A percentile compares a stretch with the other conserved stretches of the same genome.
These are phyloP conservation scores for Amphipyra berbera DNA, from an alignment of 2,888 invertebrate genomes.

Conservation along the genomic window DNA sequence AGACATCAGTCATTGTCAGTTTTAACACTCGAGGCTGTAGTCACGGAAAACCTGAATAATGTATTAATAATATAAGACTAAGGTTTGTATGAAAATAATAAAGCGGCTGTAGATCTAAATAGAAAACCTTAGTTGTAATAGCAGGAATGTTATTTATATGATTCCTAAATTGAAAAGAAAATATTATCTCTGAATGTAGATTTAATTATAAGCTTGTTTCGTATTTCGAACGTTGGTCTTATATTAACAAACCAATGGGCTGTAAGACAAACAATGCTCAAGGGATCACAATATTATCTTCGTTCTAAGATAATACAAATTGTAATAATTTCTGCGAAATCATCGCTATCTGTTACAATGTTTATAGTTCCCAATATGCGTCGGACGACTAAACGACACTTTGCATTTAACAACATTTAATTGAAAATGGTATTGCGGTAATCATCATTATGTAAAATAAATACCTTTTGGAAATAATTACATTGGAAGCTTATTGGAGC, in stretches of 20 bases:
- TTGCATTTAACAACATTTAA: conserved; percentile 7
- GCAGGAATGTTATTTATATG: no score
- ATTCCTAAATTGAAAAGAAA: no score
- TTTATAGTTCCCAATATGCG: no score
- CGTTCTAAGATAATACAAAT: no score
- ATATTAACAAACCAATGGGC: not conserved
- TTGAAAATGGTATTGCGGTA: conserved; percentile 15
- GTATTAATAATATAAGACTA: conserved; percentile 12
- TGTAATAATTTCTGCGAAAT: no score
- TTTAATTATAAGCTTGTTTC: no score
- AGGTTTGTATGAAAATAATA: not conserved
- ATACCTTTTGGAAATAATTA: conserved; percentile 48
- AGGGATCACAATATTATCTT: not conserved
- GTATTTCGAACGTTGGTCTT: no score
- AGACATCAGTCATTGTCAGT: conserved; percentile 64
- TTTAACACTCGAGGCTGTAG: conserved; percentile 40
- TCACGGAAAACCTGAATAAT: conserved; percentile 8
- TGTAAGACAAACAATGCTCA: not conserved
- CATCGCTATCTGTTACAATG: no score
- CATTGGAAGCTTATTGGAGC: conserved; percentile 30
- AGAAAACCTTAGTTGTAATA: no score
- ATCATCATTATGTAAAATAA: conserved; percentile 46
- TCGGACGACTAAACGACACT: not conserved
- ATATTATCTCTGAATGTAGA: no score
- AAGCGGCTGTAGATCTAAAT: not conserved